A percentile compares a stretch with the other conserved stretches of the same genome.
Conservation (phyloP, 2,888 invertebrate genomes). For the Oscheius myriophilus region DNA sequence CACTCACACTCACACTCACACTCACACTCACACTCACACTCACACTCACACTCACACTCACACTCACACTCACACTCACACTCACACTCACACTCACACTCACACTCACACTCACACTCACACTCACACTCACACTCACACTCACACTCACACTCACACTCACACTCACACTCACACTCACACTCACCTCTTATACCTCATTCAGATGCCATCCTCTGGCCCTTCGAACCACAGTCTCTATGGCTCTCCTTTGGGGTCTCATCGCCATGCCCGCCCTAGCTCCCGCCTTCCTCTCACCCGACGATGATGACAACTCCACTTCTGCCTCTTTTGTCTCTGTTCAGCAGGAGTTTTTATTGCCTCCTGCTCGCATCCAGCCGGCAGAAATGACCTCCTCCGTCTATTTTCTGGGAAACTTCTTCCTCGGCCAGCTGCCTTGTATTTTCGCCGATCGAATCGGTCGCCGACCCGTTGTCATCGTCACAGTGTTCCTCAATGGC, state of each 20-base stretch:
- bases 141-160: too few species aligned
- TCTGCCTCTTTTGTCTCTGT: constrained; percentile 35
- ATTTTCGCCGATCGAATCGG: constrained; percentile 46
- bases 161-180: too few species aligned
- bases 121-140: too few species aligned
- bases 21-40: too few species aligned
- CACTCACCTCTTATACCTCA: too few species aligned
- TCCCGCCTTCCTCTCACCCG: constrained; percentile 47
- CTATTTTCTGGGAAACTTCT: constrained; percentile 46
- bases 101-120: too few species aligned
- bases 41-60: too few species aligned
- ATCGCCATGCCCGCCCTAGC: constrained; percentile 51
- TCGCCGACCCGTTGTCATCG: constrained; percentile 42
- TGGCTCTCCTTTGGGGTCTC: constrained; percentile 49
- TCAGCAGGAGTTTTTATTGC: constrained; percentile 36
- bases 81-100: too few species aligned
- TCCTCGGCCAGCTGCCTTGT: constrained; percentile 46
- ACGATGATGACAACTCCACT: constrained; percentile 37
- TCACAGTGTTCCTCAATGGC: constrained; percentile 41
- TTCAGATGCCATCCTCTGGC: constrained; percentile 46
- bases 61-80: too few species aligned
- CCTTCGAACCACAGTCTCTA: constrained; percentile 45
- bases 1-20: too few species aligned
- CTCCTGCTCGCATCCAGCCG: constrained; percentile 34
- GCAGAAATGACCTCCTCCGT: constrained; percentile 48